A percentile compares a stretch with the other conserved stretches of the same genome.
These are phyloP conservation scores for Oreochromis tanganicae DNA, from an alignment of 2,113 vertebrate species.

Conservation along the genomic window DNA sequence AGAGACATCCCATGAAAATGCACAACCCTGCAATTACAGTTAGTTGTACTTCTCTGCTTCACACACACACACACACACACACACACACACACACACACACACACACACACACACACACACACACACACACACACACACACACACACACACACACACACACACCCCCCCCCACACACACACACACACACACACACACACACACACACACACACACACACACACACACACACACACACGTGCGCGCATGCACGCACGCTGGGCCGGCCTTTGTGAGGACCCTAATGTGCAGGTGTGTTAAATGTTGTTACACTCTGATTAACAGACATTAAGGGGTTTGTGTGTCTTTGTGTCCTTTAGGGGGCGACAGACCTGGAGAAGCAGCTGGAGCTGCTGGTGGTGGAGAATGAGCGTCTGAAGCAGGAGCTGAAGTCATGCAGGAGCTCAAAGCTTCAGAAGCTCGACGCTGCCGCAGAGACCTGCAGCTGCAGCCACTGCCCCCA, in stretches of 20 bases:
- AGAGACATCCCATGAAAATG: constrained; percentile 37
- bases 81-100: not conserved
- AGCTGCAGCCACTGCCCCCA: constrained; percentile 62
- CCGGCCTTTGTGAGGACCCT: not conserved
- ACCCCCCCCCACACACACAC: not conserved
- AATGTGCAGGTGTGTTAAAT: not conserved
- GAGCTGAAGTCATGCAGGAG: constrained; percentile 79
- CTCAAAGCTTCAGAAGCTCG: constrained; percentile 67
- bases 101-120: not conserved
- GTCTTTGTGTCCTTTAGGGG: constrained; percentile 69
- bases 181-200: no score
- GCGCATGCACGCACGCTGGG: no score
- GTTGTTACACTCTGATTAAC: not conserved
- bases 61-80: not conserved
- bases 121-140: not conserved
- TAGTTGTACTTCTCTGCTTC: not conserved
- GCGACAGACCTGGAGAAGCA: constrained; percentile 91
- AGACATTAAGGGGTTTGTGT: not conserved
- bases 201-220: no score
- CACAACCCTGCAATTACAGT: constrained; percentile 42
- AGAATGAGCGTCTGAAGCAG: constrained; percentile 86
- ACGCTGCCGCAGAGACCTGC: not conserved
- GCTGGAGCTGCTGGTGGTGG: constrained; percentile 83
- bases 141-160: not conserved
- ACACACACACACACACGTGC: not conserved